Percentiles rank a stretch among this genome's conserved stretches.
Conservation (phyloP, 64 coral and sea anemone genomes). For the Stylophora pistillata region DNA sequence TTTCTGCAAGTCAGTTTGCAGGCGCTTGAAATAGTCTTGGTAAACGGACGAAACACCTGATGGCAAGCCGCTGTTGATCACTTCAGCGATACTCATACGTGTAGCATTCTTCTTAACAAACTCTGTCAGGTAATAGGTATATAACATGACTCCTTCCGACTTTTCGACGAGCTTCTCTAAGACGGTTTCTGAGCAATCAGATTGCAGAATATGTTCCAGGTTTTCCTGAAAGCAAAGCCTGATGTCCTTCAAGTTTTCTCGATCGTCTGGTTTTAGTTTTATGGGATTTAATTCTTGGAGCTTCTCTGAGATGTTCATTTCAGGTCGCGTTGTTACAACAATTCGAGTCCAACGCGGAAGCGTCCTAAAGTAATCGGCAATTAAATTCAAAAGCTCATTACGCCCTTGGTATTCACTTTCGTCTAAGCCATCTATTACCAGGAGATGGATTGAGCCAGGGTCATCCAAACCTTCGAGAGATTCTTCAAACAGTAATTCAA, state of each 20-base stretch:
- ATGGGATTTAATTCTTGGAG: not conserved
- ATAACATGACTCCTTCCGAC: not conserved
- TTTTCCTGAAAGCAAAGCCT: not conserved
- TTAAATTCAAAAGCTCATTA: slow-evolving; percentile 10
- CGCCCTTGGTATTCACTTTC: slow-evolving; percentile 18
- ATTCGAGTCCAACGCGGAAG: slow-evolving; percentile 31
- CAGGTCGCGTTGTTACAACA: slow-evolving; percentile 46
- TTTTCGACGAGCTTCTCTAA: not conserved
- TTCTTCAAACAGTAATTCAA: slow-evolving; percentile 47
- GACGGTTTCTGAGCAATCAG: not conserved
- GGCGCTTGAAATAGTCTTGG: slow-evolving; percentile 32
- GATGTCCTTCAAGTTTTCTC: not conserved
- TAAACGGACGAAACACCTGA: slow-evolving; percentile 33
- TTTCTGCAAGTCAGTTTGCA: not conserved
- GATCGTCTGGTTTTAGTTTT: not conserved
- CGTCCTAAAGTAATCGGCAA: not conserved
- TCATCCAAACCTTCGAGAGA: not conserved
- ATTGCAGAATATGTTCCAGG: not conserved
- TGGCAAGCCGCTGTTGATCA: not conserved
- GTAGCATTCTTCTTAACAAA: not conserved
- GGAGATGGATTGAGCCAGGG: slow-evolving; percentile 7
- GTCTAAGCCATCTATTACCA: slow-evolving; percentile 48
- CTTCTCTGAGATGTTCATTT: not conserved
- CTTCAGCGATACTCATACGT: not conserved
- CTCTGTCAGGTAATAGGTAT: not conserved